phyloP scores from a whole-genome alignment of 1,140 invertebrate genomes.

The Philopotamus ludificatus region DNA sequence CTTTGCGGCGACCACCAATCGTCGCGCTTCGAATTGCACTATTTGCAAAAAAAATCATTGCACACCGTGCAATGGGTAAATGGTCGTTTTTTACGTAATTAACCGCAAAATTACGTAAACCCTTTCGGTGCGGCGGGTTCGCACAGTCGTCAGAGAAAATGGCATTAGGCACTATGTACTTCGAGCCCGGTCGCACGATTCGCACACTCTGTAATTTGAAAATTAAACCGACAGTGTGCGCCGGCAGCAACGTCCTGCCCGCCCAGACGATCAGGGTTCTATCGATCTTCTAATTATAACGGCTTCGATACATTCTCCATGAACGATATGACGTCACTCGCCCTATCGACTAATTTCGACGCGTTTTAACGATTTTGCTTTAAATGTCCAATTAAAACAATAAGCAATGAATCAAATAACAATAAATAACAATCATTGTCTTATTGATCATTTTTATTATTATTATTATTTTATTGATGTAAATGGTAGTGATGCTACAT shows the following conservation, averaged over 20 bases:
- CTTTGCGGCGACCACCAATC: neutral
- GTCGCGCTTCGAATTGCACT: neutral
- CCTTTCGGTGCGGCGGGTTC: constrained; percentile 25
- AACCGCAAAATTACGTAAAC: constrained; percentile 26
- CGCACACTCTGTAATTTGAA: constrained; percentile 31
- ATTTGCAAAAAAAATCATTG: constrained; percentile 2
- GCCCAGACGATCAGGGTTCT: too few relatives aligned
- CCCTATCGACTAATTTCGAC: too few relatives aligned
- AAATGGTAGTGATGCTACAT: neutral
- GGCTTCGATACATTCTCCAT: too few relatives aligned
- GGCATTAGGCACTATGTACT: constrained; percentile 31
- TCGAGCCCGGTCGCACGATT: constrained; percentile 28
- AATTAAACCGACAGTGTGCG: constrained; percentile 26
- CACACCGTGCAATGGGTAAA: neutral
- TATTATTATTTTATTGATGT: too few relatives aligned
- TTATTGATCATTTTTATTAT: too few relatives aligned
- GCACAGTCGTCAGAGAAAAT: constrained; percentile 21
- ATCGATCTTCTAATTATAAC: too few relatives aligned
- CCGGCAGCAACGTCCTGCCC: too few relatives aligned
- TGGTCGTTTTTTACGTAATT: constrained; percentile 22
- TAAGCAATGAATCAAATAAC: too few relatives aligned
- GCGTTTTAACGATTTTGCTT: too few relatives aligned
- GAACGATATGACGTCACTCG: too few relatives aligned
- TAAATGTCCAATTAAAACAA: too few relatives aligned
- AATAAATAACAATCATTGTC: too few relatives aligned